phyloP scores from a whole-genome alignment of 2,113 vertebrate species.

The Dasypus novemcinctus region DNA sequence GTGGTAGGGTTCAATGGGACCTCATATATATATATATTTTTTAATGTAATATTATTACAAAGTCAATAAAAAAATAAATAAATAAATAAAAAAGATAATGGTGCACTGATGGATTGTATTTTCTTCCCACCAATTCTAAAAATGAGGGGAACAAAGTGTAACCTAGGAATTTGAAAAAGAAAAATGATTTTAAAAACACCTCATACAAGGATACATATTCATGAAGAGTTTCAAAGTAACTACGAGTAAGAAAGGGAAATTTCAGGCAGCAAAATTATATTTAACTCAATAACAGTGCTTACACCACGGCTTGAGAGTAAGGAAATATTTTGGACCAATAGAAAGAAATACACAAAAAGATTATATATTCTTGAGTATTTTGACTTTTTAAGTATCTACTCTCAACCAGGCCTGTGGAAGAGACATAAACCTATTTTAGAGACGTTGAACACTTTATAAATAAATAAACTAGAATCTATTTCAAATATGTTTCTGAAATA shows the following conservation, averaged over 20 bases:
- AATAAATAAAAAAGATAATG: neutral
- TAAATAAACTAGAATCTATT: neutral
- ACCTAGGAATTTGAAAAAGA: neutral
- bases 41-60: too few relatives aligned
- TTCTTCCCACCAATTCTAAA: neutral
- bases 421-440: neutral
- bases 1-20: too few relatives aligned
- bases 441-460: neutral
- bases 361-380: neutral
- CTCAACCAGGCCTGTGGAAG: neutral
- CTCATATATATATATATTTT: too few relatives aligned
- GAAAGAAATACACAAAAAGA: neutral
- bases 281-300: neutral
- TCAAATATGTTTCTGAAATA: constrained; percentile 15
- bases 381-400: neutral
- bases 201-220: neutral
- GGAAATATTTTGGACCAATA: neutral
- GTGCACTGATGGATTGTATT: neutral
- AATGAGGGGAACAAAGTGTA: neutral
- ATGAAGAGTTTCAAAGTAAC: neutral
- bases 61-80: too few relatives aligned
- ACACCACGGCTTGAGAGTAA: neutral
- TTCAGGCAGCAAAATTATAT: neutral
- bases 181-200: neutral
- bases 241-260: neutral